These are phyloP conservation scores for Alsophila aescularia DNA, from an alignment of 2,888 invertebrate genomes.

Conservation along the genomic window DNA sequence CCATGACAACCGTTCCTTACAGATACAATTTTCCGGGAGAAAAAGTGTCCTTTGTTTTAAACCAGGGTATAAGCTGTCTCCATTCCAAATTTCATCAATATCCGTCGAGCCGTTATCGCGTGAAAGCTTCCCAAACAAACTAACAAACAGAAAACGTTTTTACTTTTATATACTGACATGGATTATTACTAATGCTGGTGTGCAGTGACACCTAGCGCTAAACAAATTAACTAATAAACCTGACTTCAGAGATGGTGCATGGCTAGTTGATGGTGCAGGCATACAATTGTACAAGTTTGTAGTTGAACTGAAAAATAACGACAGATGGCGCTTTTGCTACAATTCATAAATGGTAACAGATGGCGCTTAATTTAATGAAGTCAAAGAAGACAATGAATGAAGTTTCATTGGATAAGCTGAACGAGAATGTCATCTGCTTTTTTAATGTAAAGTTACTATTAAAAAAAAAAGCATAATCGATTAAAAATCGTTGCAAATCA, in stretches of 20 bases:
- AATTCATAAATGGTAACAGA: not conserved
- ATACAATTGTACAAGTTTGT: not conserved
- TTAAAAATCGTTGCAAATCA: not conserved
- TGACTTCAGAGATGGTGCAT: not conserved
- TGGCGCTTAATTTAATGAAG: slow-evolving; percentile 3
- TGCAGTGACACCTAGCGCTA: not conserved
- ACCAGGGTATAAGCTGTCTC: too few relatives aligned
- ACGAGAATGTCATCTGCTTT: slow-evolving; percentile 1
- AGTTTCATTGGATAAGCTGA: not conserved
- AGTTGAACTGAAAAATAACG: not conserved
- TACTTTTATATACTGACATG: too few relatives aligned
- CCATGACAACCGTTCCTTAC: too few relatives aligned
- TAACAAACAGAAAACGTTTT: too few relatives aligned
- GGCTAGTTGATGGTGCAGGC: not conserved
- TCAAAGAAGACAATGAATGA: too few relatives aligned
- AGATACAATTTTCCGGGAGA: too few relatives aligned
- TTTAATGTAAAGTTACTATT: too few relatives aligned
- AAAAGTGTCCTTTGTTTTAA: too few relatives aligned
- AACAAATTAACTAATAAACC: not conserved
- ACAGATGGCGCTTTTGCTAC: slow-evolving; percentile 12
- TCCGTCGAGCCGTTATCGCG: too few relatives aligned
- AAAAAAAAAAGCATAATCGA: not conserved
- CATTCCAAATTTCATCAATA: too few relatives aligned
- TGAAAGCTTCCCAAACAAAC: too few relatives aligned
- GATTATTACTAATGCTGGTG: too few relatives aligned